Conservation (phyloP, 2,797 vertebrate species). For the Champsocephalus gunnari region DNA sequence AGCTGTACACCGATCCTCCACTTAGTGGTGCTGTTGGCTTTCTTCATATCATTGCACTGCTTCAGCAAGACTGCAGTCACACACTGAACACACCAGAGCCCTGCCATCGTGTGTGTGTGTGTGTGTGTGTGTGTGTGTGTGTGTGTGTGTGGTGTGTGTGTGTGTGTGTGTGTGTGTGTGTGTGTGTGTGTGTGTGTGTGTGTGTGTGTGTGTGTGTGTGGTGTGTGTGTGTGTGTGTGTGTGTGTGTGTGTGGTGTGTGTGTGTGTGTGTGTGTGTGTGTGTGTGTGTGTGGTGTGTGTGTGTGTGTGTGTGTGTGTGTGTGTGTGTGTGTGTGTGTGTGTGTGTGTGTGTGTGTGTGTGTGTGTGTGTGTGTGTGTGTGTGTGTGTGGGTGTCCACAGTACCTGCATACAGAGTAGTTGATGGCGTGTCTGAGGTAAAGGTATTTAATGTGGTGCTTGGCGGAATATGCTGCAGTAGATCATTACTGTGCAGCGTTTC, state of each 20-base stretch:
- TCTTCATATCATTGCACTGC: constrained; percentile 41
- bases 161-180: constrained; percentile 81
- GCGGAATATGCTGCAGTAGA: constrained; percentile 43
- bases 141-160: no score
- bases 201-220: constrained; percentile 87
- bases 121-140: no score
- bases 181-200: constrained; percentile 87
- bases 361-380: constrained; percentile 77
- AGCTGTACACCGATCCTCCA: constrained; percentile 28
- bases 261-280: constrained; percentile 87
- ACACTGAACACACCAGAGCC: not conserved
- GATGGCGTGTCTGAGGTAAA: constrained; percentile 89
- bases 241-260: constrained; percentile 87
- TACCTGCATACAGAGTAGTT: constrained; percentile 86
- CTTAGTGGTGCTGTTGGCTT: constrained; percentile 59
- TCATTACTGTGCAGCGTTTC: constrained; percentile 26
- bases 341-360: constrained; percentile 85
- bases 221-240: constrained; percentile 87
- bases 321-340: constrained; percentile 51
- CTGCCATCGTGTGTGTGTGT: not conserved
- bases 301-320: constrained; percentile 34
- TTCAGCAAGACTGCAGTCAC: constrained; percentile 45
- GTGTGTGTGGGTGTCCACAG: constrained; percentile 85
- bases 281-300: constrained; percentile 69
- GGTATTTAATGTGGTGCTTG: constrained; percentile 67